Evolutionary conservation across 35 echinoderm and acorn worm genomes (phyloP).

Genomic region (Hemicentrotus pulcherrimus): DNA sequence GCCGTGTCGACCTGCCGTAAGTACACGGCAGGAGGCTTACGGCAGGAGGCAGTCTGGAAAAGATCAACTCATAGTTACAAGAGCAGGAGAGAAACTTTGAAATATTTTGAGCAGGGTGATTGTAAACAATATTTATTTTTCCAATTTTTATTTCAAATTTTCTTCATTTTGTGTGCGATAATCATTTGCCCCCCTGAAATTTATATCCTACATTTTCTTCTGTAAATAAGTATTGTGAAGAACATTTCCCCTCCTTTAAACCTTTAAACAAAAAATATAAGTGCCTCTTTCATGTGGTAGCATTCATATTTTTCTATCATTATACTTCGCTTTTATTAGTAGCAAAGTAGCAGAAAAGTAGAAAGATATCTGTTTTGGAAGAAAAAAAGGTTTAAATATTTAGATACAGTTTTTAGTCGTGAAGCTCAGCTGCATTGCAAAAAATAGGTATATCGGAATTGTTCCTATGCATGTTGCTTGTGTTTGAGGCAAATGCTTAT

Average conservation of each 20-base stretch:
- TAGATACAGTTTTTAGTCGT: background rate
- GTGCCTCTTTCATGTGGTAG: conserved; percentile 16
- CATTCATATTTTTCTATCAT: background rate
- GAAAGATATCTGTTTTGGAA: background rate
- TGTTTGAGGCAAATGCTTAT: background rate
- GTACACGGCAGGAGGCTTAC: no score
- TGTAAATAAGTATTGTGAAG: background rate
- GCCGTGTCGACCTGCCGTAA: background rate
- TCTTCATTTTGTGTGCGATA: background rate
- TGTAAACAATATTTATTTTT: background rate
- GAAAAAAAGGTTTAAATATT: background rate
- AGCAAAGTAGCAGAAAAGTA: background rate
- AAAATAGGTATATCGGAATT: background rate
- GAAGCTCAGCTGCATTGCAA: background rate
- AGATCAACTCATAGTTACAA: background rate
- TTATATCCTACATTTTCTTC: background rate
- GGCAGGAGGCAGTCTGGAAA: background rate
- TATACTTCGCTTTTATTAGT: background rate
- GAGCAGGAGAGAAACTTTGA: background rate
- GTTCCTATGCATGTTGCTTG: background rate
- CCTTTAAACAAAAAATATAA: background rate
- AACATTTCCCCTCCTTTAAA: background rate
- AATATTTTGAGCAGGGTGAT: background rate
- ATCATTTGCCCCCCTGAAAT: background rate
- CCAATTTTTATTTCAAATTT: background rate